Percentiles rank a stretch among this genome's conserved stretches.
Conservation (phyloP, 2,888 invertebrate species). For the Tanypteryx hageni region DNA sequence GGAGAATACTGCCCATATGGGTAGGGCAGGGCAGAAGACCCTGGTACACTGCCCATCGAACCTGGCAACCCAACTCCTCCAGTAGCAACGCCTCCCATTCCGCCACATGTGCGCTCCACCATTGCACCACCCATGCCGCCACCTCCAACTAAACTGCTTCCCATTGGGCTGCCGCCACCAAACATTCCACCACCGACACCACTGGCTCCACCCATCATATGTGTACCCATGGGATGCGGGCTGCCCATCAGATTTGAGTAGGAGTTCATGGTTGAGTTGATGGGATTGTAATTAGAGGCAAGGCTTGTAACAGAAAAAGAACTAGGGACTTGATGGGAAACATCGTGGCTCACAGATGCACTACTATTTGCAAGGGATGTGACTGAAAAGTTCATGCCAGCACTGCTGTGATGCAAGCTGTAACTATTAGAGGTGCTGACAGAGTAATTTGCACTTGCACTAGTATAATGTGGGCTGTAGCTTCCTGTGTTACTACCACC, state of each 20-base stretch:
- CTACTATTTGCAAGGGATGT: constrained; percentile 73
- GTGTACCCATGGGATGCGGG: constrained; percentile 73
- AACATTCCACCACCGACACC: constrained; percentile 68
- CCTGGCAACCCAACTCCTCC: constrained; percentile 68
- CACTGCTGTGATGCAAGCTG: constrained; percentile 70
- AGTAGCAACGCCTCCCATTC: constrained; percentile 70
- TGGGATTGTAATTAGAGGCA: constrained; percentile 74
- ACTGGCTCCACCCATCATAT: constrained; percentile 68
- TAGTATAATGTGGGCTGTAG: constrained; percentile 70
- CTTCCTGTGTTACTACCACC: constrained; percentile 68
- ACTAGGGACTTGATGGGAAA: constrained; percentile 70
- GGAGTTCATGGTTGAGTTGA: constrained; percentile 70
- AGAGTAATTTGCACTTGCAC: constrained; percentile 70
- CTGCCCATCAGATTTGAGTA: constrained; percentile 76
- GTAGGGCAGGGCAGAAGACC: constrained; percentile 70
- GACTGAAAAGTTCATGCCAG: constrained; percentile 73
- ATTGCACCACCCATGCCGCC: constrained; percentile 65
- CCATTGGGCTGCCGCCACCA: constrained; percentile 66
- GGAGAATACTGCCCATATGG: constrained; percentile 74
- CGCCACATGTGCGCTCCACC: constrained; percentile 69
- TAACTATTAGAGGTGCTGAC: constrained; percentile 69
- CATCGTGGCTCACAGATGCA: constrained; percentile 67
- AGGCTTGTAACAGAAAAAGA: constrained; percentile 76
- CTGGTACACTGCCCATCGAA: constrained; percentile 70
- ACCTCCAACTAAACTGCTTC: constrained; percentile 47